Percentiles rank a stretch among this genome's conserved stretches.
These are phyloP conservation scores for Acromyrmex charruanus DNA, from an alignment of 1,140 invertebrate genomes.

Conservation along the genomic window DNA sequence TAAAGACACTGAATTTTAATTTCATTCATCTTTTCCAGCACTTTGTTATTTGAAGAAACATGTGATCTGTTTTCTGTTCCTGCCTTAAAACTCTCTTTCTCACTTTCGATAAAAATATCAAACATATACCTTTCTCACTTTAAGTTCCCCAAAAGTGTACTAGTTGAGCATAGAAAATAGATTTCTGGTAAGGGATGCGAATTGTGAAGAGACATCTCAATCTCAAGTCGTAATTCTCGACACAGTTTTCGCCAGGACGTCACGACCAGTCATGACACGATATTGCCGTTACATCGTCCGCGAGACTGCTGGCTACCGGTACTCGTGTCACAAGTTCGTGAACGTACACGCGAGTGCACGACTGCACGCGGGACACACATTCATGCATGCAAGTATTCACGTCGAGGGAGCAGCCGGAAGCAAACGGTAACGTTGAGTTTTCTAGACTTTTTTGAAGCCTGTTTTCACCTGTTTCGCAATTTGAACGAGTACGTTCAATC, in stretches of 20 bases:
- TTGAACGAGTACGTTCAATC: background rate
- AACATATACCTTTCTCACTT: too few species aligned
- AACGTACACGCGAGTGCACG: background rate
- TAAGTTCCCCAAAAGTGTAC: too few species aligned
- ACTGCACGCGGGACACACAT: background rate
- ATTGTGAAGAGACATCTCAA: background rate
- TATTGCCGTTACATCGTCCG: constrained; percentile 42
- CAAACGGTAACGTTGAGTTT: background rate
- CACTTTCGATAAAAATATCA: too few species aligned
- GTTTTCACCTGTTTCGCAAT: background rate
- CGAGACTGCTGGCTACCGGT: constrained; percentile 3
- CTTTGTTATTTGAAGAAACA: background rate
- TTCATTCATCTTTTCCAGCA: background rate
- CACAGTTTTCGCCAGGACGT: background rate
- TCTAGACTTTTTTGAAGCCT: background rate
- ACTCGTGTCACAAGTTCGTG: constrained; percentile 40
- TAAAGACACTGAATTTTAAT: background rate
- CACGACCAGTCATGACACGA: background rate
- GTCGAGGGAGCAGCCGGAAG: constrained; percentile 5
- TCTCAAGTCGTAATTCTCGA: constrained; percentile 12
- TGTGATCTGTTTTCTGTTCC: too few species aligned
- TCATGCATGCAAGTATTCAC: constrained; percentile 11
- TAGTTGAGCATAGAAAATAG: too few species aligned
- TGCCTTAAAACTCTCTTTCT: too few species aligned
- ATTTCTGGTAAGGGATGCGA: too few species aligned